Base-by-base conservation (phyloP, 1,140 invertebrate genomes). In the Drosophila varians region DNA sequence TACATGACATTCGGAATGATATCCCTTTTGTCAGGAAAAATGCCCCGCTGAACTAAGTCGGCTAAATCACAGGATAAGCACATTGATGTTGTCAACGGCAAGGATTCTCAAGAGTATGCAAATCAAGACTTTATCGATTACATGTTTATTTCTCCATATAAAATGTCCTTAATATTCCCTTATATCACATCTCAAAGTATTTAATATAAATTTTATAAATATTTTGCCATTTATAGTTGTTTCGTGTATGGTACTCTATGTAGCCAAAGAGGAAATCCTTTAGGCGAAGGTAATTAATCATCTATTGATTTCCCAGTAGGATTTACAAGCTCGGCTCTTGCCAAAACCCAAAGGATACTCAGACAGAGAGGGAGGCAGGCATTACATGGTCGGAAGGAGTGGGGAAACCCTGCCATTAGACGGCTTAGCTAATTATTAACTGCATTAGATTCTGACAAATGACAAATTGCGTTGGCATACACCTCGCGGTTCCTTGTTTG, bases 381-480 rank as follows among this genome's bases (percentile, higher is more conserved):
- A 51, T 66, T 65, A 66, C 64, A 66, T 45, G 28, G 64, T 66
- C 61, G 23, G 14, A 60, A 34, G 60, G 61, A 34, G 45, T 66
- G 60, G 60, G 18, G 62, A 65, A 60, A 66, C 47, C 48, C 38
- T 53, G 21, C 64, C 64, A 66, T 68, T 68, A 68, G 64, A 53
- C 26, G 49, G 68, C 51, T 57, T 58, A 64, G 72, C 74, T 87
- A 86, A 86, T 87, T 86, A 86, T 86, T 80, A 87, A 80, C 72
- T 86, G 79, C 79, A 83, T 83, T 83, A 84, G 45, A 60, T 49
- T 68, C 54, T 87, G 80, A 86, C 80, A 86, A 76, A 86, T 86
- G 80, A 86, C 77, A 86, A 86, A 86, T 87, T 87, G 80, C 64
- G 62, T 53, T 43, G 38, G 48, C 71, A 66, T 54, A 75, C 26